Evolutionary conservation across 2,888 invertebrate species (phyloP), one percentile per base, ranked within the genome.

Genomic region (Campaea margaritaria): DNA sequence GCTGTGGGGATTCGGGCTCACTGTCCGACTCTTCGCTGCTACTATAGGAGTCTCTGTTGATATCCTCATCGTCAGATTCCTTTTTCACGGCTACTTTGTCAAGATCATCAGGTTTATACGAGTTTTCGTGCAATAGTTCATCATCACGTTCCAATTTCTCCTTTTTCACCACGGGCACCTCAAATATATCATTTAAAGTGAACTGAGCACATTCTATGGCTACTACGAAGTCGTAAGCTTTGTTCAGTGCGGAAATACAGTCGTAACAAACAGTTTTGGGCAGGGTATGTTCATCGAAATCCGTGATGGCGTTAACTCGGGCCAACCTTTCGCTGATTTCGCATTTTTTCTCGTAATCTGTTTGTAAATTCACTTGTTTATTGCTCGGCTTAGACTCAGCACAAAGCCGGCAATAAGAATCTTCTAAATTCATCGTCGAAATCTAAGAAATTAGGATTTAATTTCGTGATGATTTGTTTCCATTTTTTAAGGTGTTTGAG

Each of bases 201-300:
- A 45, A 62, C 65, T 89, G 88, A 0, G 88, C 85, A 14, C 69
- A 72, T 55, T 89, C 82, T 13, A 90, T 71, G 1, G 69, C 61
- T 8, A 69, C 48, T 12, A 87, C 75, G 54, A 90, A 87, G 2
- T 83, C 78, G 53, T 73, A 81, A 8, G 86, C 83, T 45, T 70
- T 80, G 34, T 87, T 78, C 36, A 89, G 65, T 0, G 76, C 65
- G 39, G 67, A 66, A 0, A 81, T 58, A 74, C 89, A 89, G 1
- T 73, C 62, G 14, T 81, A 75, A 75, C 89, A 89, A 9, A 86
- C 80, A 2, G 80, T 80, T 72, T 75, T 81, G 7, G 87, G 84
- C 5, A 87, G 65, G 36, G 58, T 55, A 45, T 72, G 70, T 15
- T 74, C 74, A 31, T 56, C 69, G 34, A 85, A 79, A 57, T 83